Percentiles rank a stretch among this genome's conserved stretches.
These are phyloP conservation scores for Corella eumyota DNA, from an alignment of 23 tunicate genomes.

Conservation along the genomic window DNA sequence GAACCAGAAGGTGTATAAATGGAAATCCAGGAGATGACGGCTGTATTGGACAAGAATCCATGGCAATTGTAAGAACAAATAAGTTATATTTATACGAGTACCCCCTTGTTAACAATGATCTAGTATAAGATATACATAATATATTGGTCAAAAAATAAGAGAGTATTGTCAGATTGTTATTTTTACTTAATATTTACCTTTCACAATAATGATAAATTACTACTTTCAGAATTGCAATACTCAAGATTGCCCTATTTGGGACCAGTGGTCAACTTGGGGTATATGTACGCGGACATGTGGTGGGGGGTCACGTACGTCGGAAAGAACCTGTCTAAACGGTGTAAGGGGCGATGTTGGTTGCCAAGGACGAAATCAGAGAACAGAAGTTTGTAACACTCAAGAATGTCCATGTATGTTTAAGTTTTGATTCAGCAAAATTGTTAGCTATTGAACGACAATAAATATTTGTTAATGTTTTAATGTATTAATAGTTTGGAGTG, in stretches of 20 bases:
- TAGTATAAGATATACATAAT: too few species aligned
- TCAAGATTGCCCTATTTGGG: constrained; percentile 8
- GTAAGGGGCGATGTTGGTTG: background rate
- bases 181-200: too few species aligned
- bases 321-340: constrained; percentile 18
- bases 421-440: too few species aligned
- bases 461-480: too few species aligned
- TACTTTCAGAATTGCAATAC: too few species aligned
- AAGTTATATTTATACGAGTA: too few species aligned
- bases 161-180: too few species aligned
- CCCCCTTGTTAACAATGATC: too few species aligned
- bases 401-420: too few species aligned
- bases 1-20: constrained; percentile 5
- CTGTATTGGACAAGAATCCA: background rate
- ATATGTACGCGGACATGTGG: constrained; percentile 17
- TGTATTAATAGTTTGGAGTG: background rate
- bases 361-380: background rate
- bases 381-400: background rate
- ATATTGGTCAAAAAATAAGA: too few species aligned
- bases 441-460: too few species aligned
- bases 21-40: constrained; percentile 22
- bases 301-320: constrained; percentile 12
- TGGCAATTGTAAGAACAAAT: constrained; percentile 11
- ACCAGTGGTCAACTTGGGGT: background rate
- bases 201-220: too few species aligned